Percentiles rank a stretch among this genome's conserved stretches.
Conservation (phyloP, 2,113 vertebrate genomes). For the Tachysurus vachellii region DNA sequence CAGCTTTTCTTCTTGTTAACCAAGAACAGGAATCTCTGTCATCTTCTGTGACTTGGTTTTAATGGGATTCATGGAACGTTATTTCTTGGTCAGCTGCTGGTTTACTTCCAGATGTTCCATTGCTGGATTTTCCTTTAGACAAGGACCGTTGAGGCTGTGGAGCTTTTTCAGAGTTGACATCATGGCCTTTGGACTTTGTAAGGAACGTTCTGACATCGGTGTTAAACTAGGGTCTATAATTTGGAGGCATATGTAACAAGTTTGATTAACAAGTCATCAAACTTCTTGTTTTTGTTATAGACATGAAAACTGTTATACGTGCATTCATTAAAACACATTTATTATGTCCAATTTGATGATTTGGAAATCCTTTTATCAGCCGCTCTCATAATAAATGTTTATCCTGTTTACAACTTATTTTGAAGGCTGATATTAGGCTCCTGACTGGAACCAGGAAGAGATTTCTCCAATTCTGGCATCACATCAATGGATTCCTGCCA, state of each 20-base stretch:
- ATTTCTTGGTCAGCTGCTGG: neutral
- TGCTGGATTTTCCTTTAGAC: neutral
- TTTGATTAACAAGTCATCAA: neutral
- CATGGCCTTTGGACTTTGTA: neutral
- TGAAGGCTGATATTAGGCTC: neutral
- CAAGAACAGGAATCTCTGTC: neutral
- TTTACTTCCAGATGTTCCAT: no score
- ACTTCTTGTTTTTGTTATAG: neutral
- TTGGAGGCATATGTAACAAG: no score
- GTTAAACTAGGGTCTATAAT: neutral
- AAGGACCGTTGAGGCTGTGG: neutral
- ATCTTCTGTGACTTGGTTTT: neutral
- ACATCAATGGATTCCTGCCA: neutral
- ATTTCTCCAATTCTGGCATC: neutral
- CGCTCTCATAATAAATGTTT: neutral
- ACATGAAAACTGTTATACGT: neutral
- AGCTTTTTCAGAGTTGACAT: neutral
- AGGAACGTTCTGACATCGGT: neutral
- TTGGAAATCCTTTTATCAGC: neutral
- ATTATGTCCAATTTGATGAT: neutral
- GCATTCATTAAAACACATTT: neutral
- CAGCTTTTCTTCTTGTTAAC: neutral
- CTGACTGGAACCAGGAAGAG: neutral
- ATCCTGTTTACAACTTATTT: neutral
- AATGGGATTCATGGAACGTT: neutral